A percentile compares a stretch with the other conserved stretches of the same genome.
These are phyloP conservation scores for Notiomystis cincta DNA, from an alignment of 2,113 vertebrate species.

Conservation along the genomic window DNA sequence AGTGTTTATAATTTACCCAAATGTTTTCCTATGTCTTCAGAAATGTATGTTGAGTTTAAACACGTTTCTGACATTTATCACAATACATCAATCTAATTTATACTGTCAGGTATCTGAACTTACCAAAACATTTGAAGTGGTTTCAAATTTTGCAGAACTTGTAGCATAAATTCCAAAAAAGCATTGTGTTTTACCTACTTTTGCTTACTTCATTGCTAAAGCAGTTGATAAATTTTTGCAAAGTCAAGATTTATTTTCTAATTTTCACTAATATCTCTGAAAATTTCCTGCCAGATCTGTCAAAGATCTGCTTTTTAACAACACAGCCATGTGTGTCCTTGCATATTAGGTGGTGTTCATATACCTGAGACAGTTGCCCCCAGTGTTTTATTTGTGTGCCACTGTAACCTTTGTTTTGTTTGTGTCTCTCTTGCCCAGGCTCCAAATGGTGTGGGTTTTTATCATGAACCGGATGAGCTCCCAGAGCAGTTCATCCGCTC, in stretches of 20 bases:
- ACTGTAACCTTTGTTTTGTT: not conserved
- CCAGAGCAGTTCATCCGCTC: conserved; percentile 80
- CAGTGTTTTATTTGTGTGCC: not conserved
- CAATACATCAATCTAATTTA: not conserved
- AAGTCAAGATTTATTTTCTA: not conserved
- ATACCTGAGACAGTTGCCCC: not conserved
- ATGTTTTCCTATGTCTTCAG: not conserved
- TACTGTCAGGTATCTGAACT: not conserved
- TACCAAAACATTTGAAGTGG: not conserved
- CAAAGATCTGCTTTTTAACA: not conserved
- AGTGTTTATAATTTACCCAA: not conserved
- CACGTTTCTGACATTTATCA: not conserved
- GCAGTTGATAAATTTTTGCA: not conserved
- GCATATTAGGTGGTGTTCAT: not conserved
- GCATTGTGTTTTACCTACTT: not conserved
- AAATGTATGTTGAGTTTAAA: not conserved
- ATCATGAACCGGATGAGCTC: conserved; percentile 91
- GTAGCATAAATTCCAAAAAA: not conserved
- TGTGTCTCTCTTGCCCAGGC: conserved; percentile 31
- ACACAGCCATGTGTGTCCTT: not conserved
- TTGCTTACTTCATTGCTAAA: not conserved
- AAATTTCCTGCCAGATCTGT: not conserved
- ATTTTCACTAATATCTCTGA: not conserved
- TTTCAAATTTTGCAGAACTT: not conserved
- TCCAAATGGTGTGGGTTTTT: conserved; percentile 88